phyloP scores from a whole-genome alignment of 2,888 invertebrate genomes.

The Volucella zonaria region DNA sequence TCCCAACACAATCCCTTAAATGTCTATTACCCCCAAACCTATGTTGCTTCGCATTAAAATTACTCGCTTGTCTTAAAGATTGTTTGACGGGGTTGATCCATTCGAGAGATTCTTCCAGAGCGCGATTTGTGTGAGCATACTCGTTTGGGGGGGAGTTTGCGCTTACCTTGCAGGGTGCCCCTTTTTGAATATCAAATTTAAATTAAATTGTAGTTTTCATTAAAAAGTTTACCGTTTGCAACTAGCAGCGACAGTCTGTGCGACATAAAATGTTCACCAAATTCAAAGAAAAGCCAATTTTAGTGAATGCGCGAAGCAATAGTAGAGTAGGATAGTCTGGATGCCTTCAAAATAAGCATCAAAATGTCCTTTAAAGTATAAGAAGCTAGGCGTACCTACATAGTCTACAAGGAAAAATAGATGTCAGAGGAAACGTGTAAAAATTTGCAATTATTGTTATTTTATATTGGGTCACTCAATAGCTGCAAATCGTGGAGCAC shows the following conservation, averaged over 20 bases:
- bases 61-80: slow-evolving; percentile 15
- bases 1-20: slow-evolving; percentile 5
- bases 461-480: too few relatives aligned
- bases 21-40: slow-evolving; percentile 23
- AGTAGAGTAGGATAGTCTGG: too few relatives aligned
- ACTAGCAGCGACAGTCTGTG: slow-evolving; percentile 20
- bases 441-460: too few relatives aligned
- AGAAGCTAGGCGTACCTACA: too few relatives aligned
- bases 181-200: slow-evolving; percentile 80
- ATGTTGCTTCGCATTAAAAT: slow-evolving; percentile 12
- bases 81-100: not conserved
- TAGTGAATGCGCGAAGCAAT: too few relatives aligned
- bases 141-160: not conserved
- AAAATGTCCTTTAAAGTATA: too few relatives aligned
- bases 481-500: too few relatives aligned
- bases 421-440: too few relatives aligned
- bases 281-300: too few relatives aligned
- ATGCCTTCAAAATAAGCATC: too few relatives aligned
- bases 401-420: too few relatives aligned
- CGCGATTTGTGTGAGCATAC: not conserved
- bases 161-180: not conserved
- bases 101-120: not conserved
- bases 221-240: slow-evolving; percentile 79
- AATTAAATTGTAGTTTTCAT: slow-evolving; percentile 82
- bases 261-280: not conserved